A percentile compares a stretch with the other conserved stretches of the same genome.
Conservation (phyloP, 2,113 vertebrate species). For the Boulengeromyrus knoepffleri region DNA sequence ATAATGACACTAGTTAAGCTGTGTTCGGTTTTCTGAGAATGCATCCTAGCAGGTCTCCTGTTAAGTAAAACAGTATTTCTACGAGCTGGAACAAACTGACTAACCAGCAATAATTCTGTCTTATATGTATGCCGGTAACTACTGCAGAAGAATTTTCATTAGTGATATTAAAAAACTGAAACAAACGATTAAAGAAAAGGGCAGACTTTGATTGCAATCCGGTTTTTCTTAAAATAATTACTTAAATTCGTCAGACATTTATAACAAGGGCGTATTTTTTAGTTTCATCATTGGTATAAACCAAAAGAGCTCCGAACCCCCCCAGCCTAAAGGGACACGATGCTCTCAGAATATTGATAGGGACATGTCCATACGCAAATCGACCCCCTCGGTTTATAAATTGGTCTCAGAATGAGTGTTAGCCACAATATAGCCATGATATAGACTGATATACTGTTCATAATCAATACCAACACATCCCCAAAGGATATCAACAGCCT, state of each 20-base stretch:
- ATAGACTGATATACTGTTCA: not conserved
- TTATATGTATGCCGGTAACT: not conserved
- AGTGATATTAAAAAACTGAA: not conserved
- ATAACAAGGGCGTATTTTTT: not conserved
- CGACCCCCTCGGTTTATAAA: not conserved
- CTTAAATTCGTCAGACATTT: not conserved
- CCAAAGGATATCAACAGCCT: not conserved
- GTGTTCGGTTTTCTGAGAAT: not conserved
- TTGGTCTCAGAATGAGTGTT: not conserved
- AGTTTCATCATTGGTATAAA: not conserved
- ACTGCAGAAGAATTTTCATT: not conserved
- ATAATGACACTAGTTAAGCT: not conserved
- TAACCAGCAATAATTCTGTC: not conserved
- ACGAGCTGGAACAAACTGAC: not conserved
- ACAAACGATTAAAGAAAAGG: not conserved
- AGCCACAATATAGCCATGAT: not conserved
- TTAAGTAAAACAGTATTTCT: not conserved
- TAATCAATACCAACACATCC: not conserved
- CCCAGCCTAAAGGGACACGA: not conserved
- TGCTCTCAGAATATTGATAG: not conserved
- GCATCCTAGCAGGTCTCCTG: not conserved
- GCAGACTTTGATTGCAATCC: not conserved
- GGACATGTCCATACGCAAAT: not conserved
- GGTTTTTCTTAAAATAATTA: not conserved
- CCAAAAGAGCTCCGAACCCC: not conserved